Evolutionary conservation across 2,113 vertebrate species (phyloP), one percentile per base, ranked within the genome.

Genomic region (Aix galericulata): DNA sequence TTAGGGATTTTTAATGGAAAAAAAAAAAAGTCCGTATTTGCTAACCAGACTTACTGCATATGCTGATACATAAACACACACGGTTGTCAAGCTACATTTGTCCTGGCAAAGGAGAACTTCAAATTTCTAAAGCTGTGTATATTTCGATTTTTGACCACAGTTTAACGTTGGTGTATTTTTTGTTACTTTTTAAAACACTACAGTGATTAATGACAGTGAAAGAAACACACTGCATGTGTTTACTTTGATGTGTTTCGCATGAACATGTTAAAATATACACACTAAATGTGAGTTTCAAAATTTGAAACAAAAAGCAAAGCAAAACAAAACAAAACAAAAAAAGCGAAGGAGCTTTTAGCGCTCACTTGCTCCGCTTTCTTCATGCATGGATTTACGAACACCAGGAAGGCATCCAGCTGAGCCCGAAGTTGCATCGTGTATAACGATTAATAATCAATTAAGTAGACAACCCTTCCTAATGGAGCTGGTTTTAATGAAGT

Each of bases 251-350:
- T 96, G 86, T 93, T 97, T 92, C 89, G 72, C 48, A 85, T 36
- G 86, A 95, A 95, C 89, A 91, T 91, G 84, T 92, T 95, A 94
- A 97, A 97, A 96, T 86, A 97, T 84, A 95, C 93, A 95, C 66
- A 87, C 48, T 84, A 93, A 95, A 94, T 60, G 60, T 42, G 89
- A 95, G 83, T 48, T 95, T 94, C 62, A 97, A 93, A 86, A 94
- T 92, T 34, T 93, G 86, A 93, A 97, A 82, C 82, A 96, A 93
- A 95, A 96, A 78, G 83, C 73, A 94, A 96, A 96, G 67, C 80
- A 91, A 91, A 88, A 93, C 60, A 63, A 64, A 62, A 62, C 59
- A 40, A 46, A 46, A 46, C 46, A 55, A 84, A 93, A 25, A 32
- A 2, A 80, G 73, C 91, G 83, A 86, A 94, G 92, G 94, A 95